Base-by-base conservation (phyloP, 2,888 invertebrate species). In the Mesorhabditis belari region DNA sequence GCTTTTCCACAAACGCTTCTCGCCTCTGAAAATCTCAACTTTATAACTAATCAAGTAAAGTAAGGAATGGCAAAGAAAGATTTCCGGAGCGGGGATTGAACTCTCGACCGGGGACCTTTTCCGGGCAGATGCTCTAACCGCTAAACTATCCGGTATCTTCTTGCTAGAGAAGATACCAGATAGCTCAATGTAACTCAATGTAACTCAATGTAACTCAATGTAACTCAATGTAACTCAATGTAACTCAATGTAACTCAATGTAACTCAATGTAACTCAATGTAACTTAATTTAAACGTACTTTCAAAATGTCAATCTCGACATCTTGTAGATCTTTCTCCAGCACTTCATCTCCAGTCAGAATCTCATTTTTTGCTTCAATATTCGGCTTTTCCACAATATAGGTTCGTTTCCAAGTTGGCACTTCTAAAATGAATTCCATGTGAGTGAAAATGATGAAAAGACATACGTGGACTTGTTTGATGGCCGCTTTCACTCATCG, bases 1-100 rank as follows among this genome's bases (percentile, higher is more conserved):
- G 71, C 54, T 72, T 72, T 61, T 80, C 79, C n/a, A 80, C 73
- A 61, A 80, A 80, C 0, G 76, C 74, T 44, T 76, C 75, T 21
- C 80, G 64, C 59, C 80, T 60, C 60, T 70, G 57, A 19, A 73
- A 61, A 56, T 12, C 21, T 5, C 25, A 4, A 53, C n/a, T 53
- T 21, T 24, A 5, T 4, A 53, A 19, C 25, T 5, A 25, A 53
- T n/a, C n/a, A n/a, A n/a, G n/a, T n/a, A n/a, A n/a, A n/a, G n/a
- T n/a, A n/a, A n/a, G n/a, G n/a, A n/a, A n/a, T n/a, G n/a, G n/a
- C n/a, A n/a, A n/a, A n/a, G n/a, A n/a, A n/a, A n/a, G n/a, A n/a
- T n/a, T n/a, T n/a, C n/a, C n/a, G n/a, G n/a, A n/a, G n/a, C n/a
- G n/a, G n/a, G n/a, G n/a, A n/a, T n/a, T n/a, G n/a, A n/a, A n/a